Evolutionary conservation across 2,797 vertebrate species (phyloP).

Genomic region (Serranus cabrilla): DNA sequence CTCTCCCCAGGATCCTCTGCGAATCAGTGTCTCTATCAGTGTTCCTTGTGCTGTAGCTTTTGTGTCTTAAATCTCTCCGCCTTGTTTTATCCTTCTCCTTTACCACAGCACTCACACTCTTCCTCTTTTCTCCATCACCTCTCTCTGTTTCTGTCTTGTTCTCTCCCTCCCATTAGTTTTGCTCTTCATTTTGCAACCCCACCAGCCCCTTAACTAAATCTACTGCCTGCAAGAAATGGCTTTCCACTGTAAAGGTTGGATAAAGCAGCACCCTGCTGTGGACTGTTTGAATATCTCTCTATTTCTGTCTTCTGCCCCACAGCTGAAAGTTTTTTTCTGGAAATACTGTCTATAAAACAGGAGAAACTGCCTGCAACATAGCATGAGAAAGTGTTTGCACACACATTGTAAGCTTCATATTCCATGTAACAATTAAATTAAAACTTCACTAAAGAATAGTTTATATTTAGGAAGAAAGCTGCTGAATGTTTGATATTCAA

Average conservation of each 20-base stretch:
- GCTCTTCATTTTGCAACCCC: slow-evolving; percentile 21
- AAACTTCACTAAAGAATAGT: no score
- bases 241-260: slow-evolving; percentile 61
- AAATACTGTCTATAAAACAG: slow-evolving; percentile 13
- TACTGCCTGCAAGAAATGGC: slow-evolving; percentile 41
- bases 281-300: slow-evolving; percentile 48
- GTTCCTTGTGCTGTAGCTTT: slow-evolving; percentile 23
- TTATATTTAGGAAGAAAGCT: no score
- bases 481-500: no score
- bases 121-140: slow-evolving; percentile 10
- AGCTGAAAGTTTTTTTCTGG: slow-evolving; percentile 33
- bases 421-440: no score
- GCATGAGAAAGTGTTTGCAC: slow-evolving; percentile 2
- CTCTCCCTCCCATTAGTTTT: slow-evolving; percentile 17
- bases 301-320: slow-evolving; percentile 26
- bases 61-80: slow-evolving; percentile 19
- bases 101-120: slow-evolving; percentile 4
- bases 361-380: neutral
- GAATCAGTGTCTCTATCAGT: slow-evolving; percentile 39
- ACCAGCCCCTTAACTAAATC: slow-evolving; percentile 33
- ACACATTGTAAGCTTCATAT: no score
- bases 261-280: slow-evolving; percentile 52
- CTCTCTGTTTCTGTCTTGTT: slow-evolving; percentile 21
- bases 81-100: slow-evolving; percentile 25
- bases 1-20: slow-evolving; percentile 5